Base-by-base conservation (phyloP, 2,888 invertebrate species). In the Drepanosiphum platanoidis region DNA sequence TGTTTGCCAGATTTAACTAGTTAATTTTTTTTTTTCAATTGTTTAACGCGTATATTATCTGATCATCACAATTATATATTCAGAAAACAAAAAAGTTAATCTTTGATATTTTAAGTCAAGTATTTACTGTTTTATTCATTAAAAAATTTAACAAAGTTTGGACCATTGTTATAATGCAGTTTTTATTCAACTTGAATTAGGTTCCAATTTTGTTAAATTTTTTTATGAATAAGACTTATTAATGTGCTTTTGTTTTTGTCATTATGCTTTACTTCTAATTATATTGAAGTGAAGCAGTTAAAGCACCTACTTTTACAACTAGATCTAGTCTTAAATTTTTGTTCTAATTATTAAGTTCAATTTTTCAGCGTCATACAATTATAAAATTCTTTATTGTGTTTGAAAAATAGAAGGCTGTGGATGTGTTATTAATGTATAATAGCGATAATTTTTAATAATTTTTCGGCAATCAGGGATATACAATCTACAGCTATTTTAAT, bases 401-500 rank as follows among this genome's bases (percentile, higher is more conserved):
- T 75, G 52, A 52, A 66, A 72, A 34, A 84, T 77, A 77, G 68
- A 77, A 70, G 84, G 84, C 84, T 84, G 84, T 84, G 84, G 84
- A 77, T 70, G 27, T 77, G 30, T 27, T 66, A 52, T 39, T 15
- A 11, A 58, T 27, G 71, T 81, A 27, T 34, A 27, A 58, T 58
- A 74, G 34, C 74, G 74, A 64, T 32, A 64, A 46, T 0, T 75
- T 0, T 75, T 46, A 30, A 74, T 83, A 52, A 61, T 27, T 46
- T 66, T 75, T 68, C 84, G 84, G 84, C 42, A 84, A 84, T 77
- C 84, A 84, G 84, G 84, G 84, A 84, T 84, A 77, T 52, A 75
- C 27, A n/a, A 42, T 66, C 36, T 84, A 68, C 46, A 84, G 36
- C 68, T 75, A 68, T 70, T 84, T 84, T 58, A 68, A n/a, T n/a